Percentiles rank a stretch among this genome's conserved stretches.
Evolutionary conservation across 2,797 vertebrate genomes (phyloP).

Genomic region (Knipowitschia caucasica): DNA sequence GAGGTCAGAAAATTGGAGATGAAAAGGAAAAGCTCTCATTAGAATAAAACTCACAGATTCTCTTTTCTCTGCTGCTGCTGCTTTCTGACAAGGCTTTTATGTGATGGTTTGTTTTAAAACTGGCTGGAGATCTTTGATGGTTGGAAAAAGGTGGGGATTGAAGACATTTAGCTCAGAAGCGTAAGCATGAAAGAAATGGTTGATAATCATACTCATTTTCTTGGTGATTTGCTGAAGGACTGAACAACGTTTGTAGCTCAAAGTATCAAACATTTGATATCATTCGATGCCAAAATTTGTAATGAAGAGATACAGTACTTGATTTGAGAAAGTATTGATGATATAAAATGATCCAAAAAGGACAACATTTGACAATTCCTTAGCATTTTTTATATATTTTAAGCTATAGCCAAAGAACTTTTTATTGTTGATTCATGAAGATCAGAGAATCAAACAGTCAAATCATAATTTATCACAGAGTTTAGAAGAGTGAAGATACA

Average conservation of each 20-base stretch:
- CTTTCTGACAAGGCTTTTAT: slow-evolving; percentile 18
- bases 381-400: too few relatives aligned
- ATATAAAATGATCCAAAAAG: too few relatives aligned
- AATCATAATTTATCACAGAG: too few relatives aligned
- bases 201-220: not conserved
- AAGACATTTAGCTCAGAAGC: not conserved
- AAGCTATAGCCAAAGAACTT: too few relatives aligned
- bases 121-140: slow-evolving; percentile 19
- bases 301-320: too few relatives aligned
- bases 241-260: not conserved
- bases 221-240: not conserved
- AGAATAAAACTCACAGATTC: slow-evolving; percentile 2
- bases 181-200: not conserved
- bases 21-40: slow-evolving; percentile 17
- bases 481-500: too few relatives aligned
- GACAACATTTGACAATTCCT: too few relatives aligned
- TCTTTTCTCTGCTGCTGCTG: not conserved
- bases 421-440: too few relatives aligned
- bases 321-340: too few relatives aligned
- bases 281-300: too few relatives aligned
- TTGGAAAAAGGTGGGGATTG: not conserved
- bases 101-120: slow-evolving; percentile 17
- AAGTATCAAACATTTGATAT: too few relatives aligned
- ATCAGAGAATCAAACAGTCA: too few relatives aligned
- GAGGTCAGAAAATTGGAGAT: not conserved